A percentile compares a stretch with the other conserved stretches of the same genome.
Conservation (phyloP, 2,113 vertebrate genomes). For the Larimichthys crocea region DNA sequence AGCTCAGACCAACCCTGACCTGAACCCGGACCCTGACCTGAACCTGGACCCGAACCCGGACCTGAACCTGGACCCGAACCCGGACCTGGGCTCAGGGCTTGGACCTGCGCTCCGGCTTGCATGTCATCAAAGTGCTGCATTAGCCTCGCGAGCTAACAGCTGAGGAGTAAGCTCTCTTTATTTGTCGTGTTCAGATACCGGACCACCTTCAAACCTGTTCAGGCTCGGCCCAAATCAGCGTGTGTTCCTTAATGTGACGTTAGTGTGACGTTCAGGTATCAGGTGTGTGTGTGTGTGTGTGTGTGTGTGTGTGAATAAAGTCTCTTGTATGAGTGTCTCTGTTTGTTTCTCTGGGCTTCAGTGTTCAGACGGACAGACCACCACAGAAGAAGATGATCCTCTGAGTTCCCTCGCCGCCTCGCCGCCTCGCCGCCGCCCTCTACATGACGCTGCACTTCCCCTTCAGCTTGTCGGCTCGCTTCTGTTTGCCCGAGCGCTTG, state of each 20-base stretch:
- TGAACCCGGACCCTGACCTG: too few species aligned
- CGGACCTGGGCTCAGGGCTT: too few species aligned
- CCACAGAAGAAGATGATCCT: slow-evolving; percentile 8
- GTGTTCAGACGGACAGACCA: slow-evolving; percentile 29
- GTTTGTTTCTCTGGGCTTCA: slow-evolving; percentile 56
- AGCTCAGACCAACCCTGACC: too few species aligned
- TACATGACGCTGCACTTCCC: slow-evolving; percentile 95
- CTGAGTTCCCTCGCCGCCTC: neutral
- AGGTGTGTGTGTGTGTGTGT: neutral
- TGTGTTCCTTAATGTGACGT: neutral
- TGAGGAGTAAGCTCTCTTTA: neutral
- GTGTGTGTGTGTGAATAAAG: slow-evolving; percentile 13
- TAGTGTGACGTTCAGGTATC: neutral
- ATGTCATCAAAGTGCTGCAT: neutral
- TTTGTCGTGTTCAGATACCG: too few species aligned
- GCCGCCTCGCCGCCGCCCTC: neutral
- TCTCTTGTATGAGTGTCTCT: neutral
- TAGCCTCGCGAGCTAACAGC: too few species aligned
- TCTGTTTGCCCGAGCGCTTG: slow-evolving; percentile 91
- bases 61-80: too few species aligned
- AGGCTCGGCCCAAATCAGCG: neutral
- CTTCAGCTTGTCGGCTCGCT: slow-evolving; percentile 92
- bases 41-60: too few species aligned
- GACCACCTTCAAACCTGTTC: too few species aligned
- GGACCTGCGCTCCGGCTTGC: too few species aligned